These are phyloP conservation scores for Nesogale talazaci DNA, from an alignment of 2,113 vertebrate species.

Conservation along the genomic window DNA sequence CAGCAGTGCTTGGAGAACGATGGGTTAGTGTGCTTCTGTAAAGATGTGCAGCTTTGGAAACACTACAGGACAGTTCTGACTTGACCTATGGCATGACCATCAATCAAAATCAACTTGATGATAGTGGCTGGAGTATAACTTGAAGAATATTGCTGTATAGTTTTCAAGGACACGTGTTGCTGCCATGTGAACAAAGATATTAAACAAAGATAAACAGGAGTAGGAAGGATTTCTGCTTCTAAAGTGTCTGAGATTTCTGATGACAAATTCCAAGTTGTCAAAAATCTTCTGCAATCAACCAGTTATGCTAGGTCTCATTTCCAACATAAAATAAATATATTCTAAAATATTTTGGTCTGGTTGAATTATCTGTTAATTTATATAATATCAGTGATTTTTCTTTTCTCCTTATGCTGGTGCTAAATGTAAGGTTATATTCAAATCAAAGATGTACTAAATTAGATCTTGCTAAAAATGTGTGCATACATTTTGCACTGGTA, in stretches of 20 bases:
- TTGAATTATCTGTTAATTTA: constrained; percentile 45
- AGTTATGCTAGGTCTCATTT: background rate
- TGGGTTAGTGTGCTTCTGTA: background rate
- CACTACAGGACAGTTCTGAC: background rate
- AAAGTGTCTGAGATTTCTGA: background rate
- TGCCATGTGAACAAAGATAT: background rate
- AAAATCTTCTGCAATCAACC: background rate
- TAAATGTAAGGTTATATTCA: constrained; percentile 27
- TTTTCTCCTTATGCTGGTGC: background rate
- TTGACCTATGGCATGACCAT: background rate
- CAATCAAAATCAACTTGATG: background rate
- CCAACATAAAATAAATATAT: background rate
- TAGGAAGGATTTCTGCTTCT: background rate
- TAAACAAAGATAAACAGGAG: constrained; percentile 19
- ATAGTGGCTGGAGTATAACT: background rate
- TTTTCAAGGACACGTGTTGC: constrained; percentile 1
- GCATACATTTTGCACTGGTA: background rate
- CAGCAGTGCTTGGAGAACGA: background rate
- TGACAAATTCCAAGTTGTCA: background rate
- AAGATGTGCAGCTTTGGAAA: background rate
- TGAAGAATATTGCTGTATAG: background rate
- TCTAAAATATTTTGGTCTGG: background rate
- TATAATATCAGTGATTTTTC: constrained; percentile 5
- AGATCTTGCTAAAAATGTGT: background rate
- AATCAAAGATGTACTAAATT: constrained; percentile 12